Base-by-base conservation (phyloP, 1,140 invertebrate species). In the Ericerus pela region DNA sequence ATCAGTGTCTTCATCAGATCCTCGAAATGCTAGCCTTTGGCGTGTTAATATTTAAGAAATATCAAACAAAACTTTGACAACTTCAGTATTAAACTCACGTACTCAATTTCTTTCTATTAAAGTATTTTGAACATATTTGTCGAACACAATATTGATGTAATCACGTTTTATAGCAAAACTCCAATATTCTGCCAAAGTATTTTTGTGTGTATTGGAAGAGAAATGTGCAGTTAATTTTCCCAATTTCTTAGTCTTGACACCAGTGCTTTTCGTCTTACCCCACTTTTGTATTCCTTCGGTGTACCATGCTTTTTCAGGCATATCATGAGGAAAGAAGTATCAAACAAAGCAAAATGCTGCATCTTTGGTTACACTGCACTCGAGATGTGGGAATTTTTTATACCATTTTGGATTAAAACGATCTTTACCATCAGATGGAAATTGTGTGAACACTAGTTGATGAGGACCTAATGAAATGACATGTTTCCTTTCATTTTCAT, bases 381-480 rank as follows among this genome's bases (percentile, higher is more conserved):
- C 51, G 36, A 53, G 51, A 24, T 41, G 36, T 20, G 54, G 16
- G 18, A 28, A 41, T 30, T 55, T 38, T 24, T 28, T 28, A 47
- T 28, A 27, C 36, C 36, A 53, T 11, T 30, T 53, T 22, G 51
- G 36, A 53, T 28, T 31, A 27, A 53, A 53, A 1, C 20, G 26
- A n/a, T 55, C 22, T 27, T 55, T 27, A 28, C 14, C 1, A 55
- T 55, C 37, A 28, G n/a, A 16, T 16, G 54, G 54, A 20, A 41
- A 55, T 29, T n/a, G 16, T 12, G 26, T 16, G 16, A 55, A 41
- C 22, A 28, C 43, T 41, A 38, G 54, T 41, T 55, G 54, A 47
- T 47, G 28, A 28, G 54, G 54, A n/a, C 54, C 54, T 31, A 41
- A 41, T 12, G 38, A 38, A 29, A 55, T 55, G 16, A 55, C 28